Percentiles rank a stretch among this genome's conserved stretches.
Evolutionary conservation across 2,797 vertebrate genomes (phyloP).

Genomic region (Hozukius guyotensis): DNA sequence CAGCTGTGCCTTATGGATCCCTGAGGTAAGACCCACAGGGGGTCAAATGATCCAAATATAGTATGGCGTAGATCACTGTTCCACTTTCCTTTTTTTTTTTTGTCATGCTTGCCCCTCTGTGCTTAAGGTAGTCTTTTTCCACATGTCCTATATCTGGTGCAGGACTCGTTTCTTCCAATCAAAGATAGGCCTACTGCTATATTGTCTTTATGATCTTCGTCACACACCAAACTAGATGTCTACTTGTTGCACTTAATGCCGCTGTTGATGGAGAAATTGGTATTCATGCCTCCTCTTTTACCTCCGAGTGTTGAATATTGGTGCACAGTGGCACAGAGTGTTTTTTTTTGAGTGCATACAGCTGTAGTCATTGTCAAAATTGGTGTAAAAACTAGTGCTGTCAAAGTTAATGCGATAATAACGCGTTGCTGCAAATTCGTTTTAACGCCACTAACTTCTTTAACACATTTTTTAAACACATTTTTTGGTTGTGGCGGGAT

Average conservation of each 20-base stretch:
- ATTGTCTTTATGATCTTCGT: background rate
- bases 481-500: too few relatives aligned
- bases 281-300: background rate
- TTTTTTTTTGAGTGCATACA: background rate
- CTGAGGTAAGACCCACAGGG: slow-evolving; percentile 85
- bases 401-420: too few relatives aligned
- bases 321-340: too few relatives aligned
- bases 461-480: too few relatives aligned
- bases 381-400: too few relatives aligned
- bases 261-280: background rate
- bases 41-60: background rate
- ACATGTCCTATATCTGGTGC: background rate
- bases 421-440: too few relatives aligned
- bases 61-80: background rate
- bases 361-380: too few relatives aligned
- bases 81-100: background rate
- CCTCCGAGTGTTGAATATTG: background rate
- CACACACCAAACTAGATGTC: background rate
- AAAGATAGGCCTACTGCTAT: background rate
- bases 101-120: background rate
- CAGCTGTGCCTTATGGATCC: slow-evolving; percentile 99
- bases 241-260: background rate
- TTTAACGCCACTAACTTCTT: too few relatives aligned
- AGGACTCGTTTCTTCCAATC: background rate
- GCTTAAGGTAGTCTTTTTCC: background rate